Base-by-base conservation (phyloP, 1,140 invertebrate genomes). In the Bradysia coprophila region DNA sequence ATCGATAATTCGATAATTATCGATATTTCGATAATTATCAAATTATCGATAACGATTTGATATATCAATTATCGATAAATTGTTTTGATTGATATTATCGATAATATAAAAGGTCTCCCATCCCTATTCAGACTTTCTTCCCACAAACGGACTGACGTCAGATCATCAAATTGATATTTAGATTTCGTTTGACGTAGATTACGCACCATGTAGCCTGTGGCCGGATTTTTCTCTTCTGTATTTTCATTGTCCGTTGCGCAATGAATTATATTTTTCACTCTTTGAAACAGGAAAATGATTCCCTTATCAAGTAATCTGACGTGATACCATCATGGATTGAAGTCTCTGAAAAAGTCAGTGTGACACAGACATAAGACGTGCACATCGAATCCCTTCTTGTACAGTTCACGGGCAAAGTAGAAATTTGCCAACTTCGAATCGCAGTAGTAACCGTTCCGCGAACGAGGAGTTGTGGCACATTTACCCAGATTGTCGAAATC, bases 361-460 rank as follows among this genome's bases (percentile, higher is more conserved):
- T 81, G 81, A 18, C 81, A 81, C 55, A 88, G 84, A 52, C 86
- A 87, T 38, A 82, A 69, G 28, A 74, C 71, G 52, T 83, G 80
- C 3, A 83, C 76, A 46, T 72, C 73, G 9, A 89, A 66, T 28
- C 72, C 73, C 22, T 58, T 63, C 19, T 66, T 67, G 51, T 69
- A 45, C 15, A 45, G 20, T 39, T 45, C 40, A n/a, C 40, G 33
- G 22, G 44, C 44, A 56, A 83, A 82, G 47, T 82, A 76, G 3
- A 69, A 66, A 53, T 85, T 83, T 45, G 78, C 80, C 34, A 88
- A 60, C 61, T 89, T 89, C 0, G 80, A 84, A 53, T 82, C 83
- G 41, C 67, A 68, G 54, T 94, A 94, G 1, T 70, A 73, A 22
- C 75, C 71, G 49, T 75, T 76, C 53, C 68, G 66, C 3, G 68